Evolutionary conservation across 1,140 invertebrate species (phyloP).

Genomic region (Tenebrio molitor): DNA sequence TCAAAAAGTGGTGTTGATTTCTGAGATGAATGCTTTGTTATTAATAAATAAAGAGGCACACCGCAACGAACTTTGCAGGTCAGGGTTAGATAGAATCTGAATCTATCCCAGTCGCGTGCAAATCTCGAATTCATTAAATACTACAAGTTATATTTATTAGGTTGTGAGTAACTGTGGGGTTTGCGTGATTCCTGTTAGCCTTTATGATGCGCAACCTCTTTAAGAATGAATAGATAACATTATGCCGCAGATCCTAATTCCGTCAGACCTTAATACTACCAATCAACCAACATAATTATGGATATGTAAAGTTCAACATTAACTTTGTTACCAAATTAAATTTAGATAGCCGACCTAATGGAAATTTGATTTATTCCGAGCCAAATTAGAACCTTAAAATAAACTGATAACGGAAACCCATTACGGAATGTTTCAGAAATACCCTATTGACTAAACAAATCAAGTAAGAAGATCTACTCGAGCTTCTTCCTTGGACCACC

Average conservation of each 20-base stretch:
- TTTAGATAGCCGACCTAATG: constrained; percentile 24
- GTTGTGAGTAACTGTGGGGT: constrained; percentile 32
- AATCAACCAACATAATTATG: constrained; percentile 37
- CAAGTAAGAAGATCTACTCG: neutral
- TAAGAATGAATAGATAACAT: constrained; percentile 41
- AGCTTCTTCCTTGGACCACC: neutral
- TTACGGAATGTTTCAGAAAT: constrained; percentile 19
- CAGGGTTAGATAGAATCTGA: constrained; percentile 34
- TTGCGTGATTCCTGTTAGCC: constrained; percentile 36
- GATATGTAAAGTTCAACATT: constrained; percentile 33
- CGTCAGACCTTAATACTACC: constrained; percentile 25
- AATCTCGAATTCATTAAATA: constrained; percentile 37
- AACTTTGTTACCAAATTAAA: constrained; percentile 38
- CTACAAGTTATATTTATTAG: constrained; percentile 41
- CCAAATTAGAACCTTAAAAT: constrained; percentile 28
- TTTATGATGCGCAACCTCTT: constrained; percentile 38
- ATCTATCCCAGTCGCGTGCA: constrained; percentile 20
- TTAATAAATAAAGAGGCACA: constrained; percentile 19
- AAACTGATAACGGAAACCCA: constrained; percentile 31
- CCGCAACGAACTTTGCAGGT: constrained; percentile 33
- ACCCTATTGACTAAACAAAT: constrained; percentile 23
- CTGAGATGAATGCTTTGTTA: neutral
- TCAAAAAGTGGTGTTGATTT: constrained; percentile 2
- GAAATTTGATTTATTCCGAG: constrained; percentile 20
- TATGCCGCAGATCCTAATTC: constrained; percentile 31